Conservation (phyloP, 35 echinoderm and acorn worm genomes). For the Amphiura filiformis region DNA sequence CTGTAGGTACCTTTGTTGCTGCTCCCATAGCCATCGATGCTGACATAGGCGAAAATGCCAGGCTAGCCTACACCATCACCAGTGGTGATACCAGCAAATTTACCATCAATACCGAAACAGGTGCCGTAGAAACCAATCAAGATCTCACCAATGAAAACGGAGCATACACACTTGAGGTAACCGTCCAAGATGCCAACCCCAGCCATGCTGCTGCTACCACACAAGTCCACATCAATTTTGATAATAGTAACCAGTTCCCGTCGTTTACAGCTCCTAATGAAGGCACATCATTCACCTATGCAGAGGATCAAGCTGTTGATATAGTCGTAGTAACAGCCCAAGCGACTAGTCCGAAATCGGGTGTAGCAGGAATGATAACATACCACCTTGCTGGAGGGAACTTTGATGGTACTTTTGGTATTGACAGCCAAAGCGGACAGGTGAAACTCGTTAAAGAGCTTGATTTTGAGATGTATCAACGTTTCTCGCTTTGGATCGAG, state of each 20-base stretch:
- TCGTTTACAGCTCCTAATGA: conserved; percentile 31
- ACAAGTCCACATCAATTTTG: conserved; percentile 50
- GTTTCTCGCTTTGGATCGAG: conserved; percentile 67
- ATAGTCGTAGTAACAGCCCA: conserved; percentile 29
- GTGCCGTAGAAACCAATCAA: conserved; percentile 50
- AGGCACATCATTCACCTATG: conserved; percentile 24
- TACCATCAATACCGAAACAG: conserved; percentile 44
- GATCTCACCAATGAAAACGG: conserved; percentile 43
- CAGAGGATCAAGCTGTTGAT: conserved; percentile 43
- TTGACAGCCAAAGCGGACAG: conserved; percentile 61
- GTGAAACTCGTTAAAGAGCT: conserved; percentile 46
- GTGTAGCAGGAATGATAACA: conserved; percentile 29
- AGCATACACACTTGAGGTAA: conserved; percentile 54
- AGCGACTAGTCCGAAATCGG: conserved; percentile 51
- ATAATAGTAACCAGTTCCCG: conserved; percentile 40
- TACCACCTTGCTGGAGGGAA: conserved; percentile 85
- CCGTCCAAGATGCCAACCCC: conserved; percentile 26
- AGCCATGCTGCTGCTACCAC: conserved; percentile 20
- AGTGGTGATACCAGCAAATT: conserved; percentile 62
- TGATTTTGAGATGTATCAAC: conserved; percentile 51
- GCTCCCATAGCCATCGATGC: conserved; percentile 47
- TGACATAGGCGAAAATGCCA: conserved; percentile 63
- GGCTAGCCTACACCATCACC: conserved; percentile 60
- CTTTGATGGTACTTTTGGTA: conserved; percentile 46
- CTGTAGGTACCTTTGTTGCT: conserved; percentile 68